Conservation (phyloP, 1,140 invertebrate genomes). For the Aphaenogaster ashmeadi region DNA sequence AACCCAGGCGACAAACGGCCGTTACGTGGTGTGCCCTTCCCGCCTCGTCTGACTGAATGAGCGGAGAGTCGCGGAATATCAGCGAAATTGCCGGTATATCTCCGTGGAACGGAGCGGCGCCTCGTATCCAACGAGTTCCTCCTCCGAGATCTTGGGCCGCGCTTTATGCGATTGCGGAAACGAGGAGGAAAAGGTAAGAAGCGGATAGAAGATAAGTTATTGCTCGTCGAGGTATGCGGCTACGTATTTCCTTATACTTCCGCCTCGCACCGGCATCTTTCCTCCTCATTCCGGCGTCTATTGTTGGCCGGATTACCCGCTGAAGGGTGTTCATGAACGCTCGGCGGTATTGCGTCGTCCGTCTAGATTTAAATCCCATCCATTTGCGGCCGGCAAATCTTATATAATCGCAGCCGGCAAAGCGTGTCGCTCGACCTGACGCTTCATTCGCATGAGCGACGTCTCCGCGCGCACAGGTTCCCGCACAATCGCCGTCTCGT, state of each 20-base stretch:
- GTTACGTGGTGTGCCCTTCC: conserved; percentile 39
- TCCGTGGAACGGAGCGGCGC: background rate
- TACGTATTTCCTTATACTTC: conserved; percentile 64
- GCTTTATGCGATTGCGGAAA: conserved; percentile 63
- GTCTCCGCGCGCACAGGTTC: background rate
- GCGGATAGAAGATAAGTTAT: conserved; percentile 69
- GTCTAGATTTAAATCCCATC: conserved; percentile 61
- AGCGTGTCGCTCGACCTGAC: conserved; percentile 27
- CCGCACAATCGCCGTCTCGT: too few species aligned
- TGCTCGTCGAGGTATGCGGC: conserved; percentile 71
- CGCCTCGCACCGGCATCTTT: conserved; percentile 16
- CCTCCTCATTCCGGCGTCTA: conserved; percentile 27
- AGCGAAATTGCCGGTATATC: conserved; percentile 33
- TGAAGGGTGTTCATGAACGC: conserved; percentile 64
- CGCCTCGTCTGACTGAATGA: background rate
- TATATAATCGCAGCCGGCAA: conserved; percentile 51
- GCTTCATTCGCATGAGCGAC: conserved; percentile 7
- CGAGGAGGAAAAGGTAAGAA: conserved; percentile 63
- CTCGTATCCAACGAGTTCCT: conserved; percentile 34
- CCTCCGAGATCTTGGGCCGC: conserved; percentile 25
- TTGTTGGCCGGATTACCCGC: conserved; percentile 52
- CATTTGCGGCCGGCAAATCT: conserved; percentile 52
- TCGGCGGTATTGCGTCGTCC: conserved; percentile 44
- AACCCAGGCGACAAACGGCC: background rate
- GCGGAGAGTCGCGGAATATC: conserved; percentile 19